phyloP scores from a whole-genome alignment of 2,113 vertebrate species.

The Nicator chloris region DNA sequence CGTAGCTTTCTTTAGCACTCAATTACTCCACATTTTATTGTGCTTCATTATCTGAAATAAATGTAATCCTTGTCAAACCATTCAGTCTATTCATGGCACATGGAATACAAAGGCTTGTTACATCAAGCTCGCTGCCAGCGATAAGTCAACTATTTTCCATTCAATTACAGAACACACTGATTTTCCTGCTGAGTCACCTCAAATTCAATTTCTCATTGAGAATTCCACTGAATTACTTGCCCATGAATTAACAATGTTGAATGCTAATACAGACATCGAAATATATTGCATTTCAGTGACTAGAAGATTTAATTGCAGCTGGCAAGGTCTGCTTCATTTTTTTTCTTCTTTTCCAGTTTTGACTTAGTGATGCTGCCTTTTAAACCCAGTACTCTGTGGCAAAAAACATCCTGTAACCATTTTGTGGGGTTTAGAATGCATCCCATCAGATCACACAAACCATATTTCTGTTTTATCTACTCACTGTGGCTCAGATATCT shows the following conservation, averaged over 20 bases:
- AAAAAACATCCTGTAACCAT: neutral
- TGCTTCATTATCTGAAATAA: slow-evolving; percentile 29
- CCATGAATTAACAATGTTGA: slow-evolving; percentile 56
- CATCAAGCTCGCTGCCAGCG: neutral
- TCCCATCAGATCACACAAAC: neutral
- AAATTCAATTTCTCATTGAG: slow-evolving; percentile 57
- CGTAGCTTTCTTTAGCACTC: neutral
- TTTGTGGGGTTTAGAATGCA: neutral
- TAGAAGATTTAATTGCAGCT: slow-evolving; percentile 15
- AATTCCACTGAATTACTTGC: slow-evolving; percentile 53
- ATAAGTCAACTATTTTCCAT: slow-evolving; percentile 29
- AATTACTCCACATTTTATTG: neutral
- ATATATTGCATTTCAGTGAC: slow-evolving; percentile 46
- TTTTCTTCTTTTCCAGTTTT: neutral
- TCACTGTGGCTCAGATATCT: neutral
- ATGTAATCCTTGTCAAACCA: neutral
- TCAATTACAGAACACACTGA: slow-evolving; percentile 20
- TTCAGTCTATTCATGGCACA: neutral
- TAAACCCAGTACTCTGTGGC: neutral
- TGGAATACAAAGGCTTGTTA: neutral
- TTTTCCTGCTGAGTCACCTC: slow-evolving; percentile 58
- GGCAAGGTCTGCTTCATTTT: neutral
- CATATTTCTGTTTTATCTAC: neutral
- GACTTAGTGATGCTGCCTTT: neutral
- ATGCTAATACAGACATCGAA: slow-evolving; percentile 49